A percentile compares a stretch with the other conserved stretches of the same genome.
Evolutionary conservation across 2,113 vertebrate species (phyloP).

Genomic region (Pycnonotus jocosus): DNA sequence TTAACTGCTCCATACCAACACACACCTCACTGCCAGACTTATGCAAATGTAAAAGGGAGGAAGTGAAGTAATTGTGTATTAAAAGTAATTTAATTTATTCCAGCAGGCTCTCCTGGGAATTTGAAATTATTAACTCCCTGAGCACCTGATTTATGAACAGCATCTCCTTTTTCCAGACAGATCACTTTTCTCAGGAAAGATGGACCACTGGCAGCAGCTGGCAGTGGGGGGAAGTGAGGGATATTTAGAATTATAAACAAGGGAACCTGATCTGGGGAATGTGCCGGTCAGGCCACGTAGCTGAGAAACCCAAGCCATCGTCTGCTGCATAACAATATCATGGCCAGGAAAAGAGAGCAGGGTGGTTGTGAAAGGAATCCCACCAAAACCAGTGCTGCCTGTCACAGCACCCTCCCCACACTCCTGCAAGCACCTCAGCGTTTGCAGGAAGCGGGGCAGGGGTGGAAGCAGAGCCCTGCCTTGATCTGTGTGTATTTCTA

Average conservation of each 20-base stretch:
- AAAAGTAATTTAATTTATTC: background rate
- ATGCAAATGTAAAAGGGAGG: background rate
- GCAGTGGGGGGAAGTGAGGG: background rate
- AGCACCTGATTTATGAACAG: constrained; percentile 39
- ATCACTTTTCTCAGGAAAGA: constrained; percentile 41
- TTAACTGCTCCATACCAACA: background rate
- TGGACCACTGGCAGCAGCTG: background rate
- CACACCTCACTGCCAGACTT: background rate
- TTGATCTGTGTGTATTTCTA: background rate
- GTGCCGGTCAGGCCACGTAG: background rate
- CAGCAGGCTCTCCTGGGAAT: constrained; percentile 10
- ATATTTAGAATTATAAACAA: background rate
- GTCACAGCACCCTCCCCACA: background rate
- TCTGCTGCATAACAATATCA: background rate
- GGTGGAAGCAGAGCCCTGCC: background rate
- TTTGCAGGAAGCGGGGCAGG: background rate
- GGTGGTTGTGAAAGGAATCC: background rate
- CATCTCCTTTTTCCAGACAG: background rate
- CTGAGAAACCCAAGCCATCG: background rate
- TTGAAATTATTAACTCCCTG: constrained; percentile 46
- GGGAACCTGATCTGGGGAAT: background rate
- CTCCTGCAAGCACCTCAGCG: rapidly evolving
- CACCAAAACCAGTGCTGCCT: background rate
- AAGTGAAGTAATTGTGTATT: background rate
- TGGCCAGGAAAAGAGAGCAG: background rate